Evolutionary conservation across 2,797 vertebrate species (phyloP), one percentile per base, ranked within the genome.

Genomic region (Pseudomugil gertrudae): DNA sequence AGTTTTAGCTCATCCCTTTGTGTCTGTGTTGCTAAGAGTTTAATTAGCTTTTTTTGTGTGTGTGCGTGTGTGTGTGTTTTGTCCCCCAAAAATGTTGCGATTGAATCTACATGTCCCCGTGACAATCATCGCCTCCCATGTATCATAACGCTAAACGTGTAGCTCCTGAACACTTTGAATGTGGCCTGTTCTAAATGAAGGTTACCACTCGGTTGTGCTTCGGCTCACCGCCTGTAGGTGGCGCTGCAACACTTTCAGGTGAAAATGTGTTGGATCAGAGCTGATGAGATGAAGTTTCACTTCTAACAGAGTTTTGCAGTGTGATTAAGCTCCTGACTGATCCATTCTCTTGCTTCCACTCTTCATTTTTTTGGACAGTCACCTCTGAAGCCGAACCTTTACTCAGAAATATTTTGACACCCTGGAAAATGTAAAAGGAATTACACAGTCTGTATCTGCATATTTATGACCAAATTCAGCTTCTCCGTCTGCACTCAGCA

Each of bases 51-150:
- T 65, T 48, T 51, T 74, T 40, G 6, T 72, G 14, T n/a, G 55
- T 47, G 30, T 27, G n/a, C 9, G 10, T 35, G 9, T 35, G 33
- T 35, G 11, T 36, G 35, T 13, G 48, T 24, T 0, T 0, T 14
- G 9, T 2, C 29, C 11, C 10, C 5, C 3, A 4, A 45, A 47
- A 24, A 60, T 9, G 35, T 77, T 72, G 75, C 72, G 30, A 68
- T 48, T 78, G 53, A 17, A 23, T 79, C 60, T 63, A 23, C 57
- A 55, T 62, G 67, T 79, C 79, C 68, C 82, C 78, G 70, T 67
- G 86, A 90, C 90, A 89, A 88, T 90, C 85, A 86, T 82, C 69
- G 9, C 59, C 62, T 6, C 64, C n/a, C 5, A 8, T 53, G 57
- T 54, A 58, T 78, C 69, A 69, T 63, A 27, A 66, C 4, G 58